Evolutionary conservation across 2,113 vertebrate genomes (phyloP), one percentile per base, ranked within the genome.

Genomic region (Burhinus oedicnemus): DNA sequence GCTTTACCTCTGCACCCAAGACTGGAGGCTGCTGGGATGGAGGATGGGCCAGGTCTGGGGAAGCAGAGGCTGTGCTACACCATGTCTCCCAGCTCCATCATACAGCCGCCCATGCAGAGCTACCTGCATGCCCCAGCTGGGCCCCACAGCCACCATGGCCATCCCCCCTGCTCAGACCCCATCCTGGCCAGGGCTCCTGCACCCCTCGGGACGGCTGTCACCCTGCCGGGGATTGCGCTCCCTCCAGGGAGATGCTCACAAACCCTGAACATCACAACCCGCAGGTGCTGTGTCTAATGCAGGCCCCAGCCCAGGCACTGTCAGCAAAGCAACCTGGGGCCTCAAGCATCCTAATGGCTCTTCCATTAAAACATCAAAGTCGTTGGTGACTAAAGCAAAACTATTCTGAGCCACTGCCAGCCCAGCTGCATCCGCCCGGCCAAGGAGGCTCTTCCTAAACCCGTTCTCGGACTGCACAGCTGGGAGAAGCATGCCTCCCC

Each of bases 401-500:
- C 34, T 5, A 22, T 25, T 36, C 4, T 0, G 65, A 82, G 69
- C 9, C 4, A 3, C 51, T 0, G 0, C 57, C 57, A 82, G 69
- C 34, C 38, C n/a, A 64, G 74, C 69, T 87, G 72, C 78, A 7
- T 36, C 81, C 70, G 58, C 60, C 18, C 2, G 2, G 34, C 36
- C 8, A 1, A 3, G 36, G 34, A 22, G 12, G 75, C 40, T 49
- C 36, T 7, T 27, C 69, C 69, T 23, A 40, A 51, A 13, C 8
- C 32, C 3, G 6, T 3, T 40, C 69, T 54, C 0, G 1, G 54
- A 2, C 7, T 4, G 57, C 1, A 0, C 0, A 7, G 7, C 8
- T 0, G 0, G 72, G 52, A 72, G 44, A 18, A 83, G 12, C 1
- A 2, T 5, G 2, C 8, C 22, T 15, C 72, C 36, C 30, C 20